Evolutionary conservation across 2,888 invertebrate species (phyloP), one percentile per base, ranked within the genome.

Genomic region (Fissipunctia ypsillon): DNA sequence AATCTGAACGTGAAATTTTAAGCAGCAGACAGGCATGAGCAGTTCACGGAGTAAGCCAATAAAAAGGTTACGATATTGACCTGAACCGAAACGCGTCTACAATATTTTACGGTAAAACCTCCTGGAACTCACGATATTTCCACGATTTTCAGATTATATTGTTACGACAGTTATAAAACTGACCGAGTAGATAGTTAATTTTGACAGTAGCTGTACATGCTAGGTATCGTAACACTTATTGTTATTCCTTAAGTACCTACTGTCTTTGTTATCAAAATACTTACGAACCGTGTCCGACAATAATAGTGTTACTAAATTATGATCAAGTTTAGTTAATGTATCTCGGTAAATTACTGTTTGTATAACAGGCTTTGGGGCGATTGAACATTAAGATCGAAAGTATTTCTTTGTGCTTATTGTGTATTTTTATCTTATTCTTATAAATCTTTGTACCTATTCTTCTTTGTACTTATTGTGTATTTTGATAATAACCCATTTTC

Each of bases 91-190:
- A 22, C 16, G 22, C n/a, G 35, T 31, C 14, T 64, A 22, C 45
- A 59, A 76, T 72, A 64, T 72, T 59, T 72, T 59, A 80, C 25
- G 43, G 43, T 38, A 6, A 57, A 79, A 52, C 31, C 38, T 52
- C 43, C 57, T 59, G 57, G 28, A 48, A 52, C 25, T 52, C 25
- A 41, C 25, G 10, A 35, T 41, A 52, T 60, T 68, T 72, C 43
- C 25, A 63, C 35, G 50, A 52, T 64, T 45, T 79, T 31, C 38
- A 80, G 50, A 64, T 80, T 63, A 80, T 45, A 72, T 72, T 80
- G 76, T 72, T 76, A 80, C 57, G 63, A 80, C 63, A 45, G 63
- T 14, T 57, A 16, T 72, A 64, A 72, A 78, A 52, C 45, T 59
- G 64, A 64, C 63, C 59, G 56, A 48, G 41, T 7, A 25, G 25